Evolutionary conservation across 2,797 vertebrate genomes (phyloP).

Genomic region (Phrynocephalus guinanensis): DNA sequence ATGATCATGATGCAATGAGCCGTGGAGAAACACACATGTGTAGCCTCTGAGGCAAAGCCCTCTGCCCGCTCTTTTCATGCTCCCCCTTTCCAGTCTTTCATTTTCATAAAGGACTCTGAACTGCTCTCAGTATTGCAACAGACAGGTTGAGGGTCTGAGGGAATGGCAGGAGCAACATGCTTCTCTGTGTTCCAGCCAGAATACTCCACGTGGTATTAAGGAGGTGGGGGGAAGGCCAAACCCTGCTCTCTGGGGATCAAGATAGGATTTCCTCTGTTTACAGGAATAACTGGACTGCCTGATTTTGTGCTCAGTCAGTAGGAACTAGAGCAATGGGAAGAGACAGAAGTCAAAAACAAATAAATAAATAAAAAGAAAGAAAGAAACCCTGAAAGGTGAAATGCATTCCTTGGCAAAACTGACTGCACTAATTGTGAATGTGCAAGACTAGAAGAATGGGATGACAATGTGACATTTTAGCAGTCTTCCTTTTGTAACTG

Average conservation of each 20-base stretch:
- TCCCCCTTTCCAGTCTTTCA: accelerated
- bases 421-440: neutral
- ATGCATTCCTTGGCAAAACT: neutral
- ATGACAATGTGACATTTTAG: neutral
- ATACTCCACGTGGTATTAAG: constrained; percentile 13
- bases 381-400: constrained; percentile 1
- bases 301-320: constrained; percentile 19
- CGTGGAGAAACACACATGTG: constrained; percentile 1
- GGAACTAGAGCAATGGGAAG: constrained; percentile 29
- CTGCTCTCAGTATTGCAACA: constrained; percentile 36
- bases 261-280: constrained; percentile 44
- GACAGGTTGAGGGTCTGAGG: constrained; percentile 28
- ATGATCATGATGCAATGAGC: constrained; percentile 20
- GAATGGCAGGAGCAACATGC: neutral
- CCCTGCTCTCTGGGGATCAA: constrained; percentile 13
- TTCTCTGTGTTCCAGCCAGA: constrained; percentile 32
- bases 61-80: neutral
- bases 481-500: neutral
- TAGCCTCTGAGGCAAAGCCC: neutral
- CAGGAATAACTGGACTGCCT: constrained; percentile 19
- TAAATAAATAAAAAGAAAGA: constrained; percentile 21
- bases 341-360: neutral
- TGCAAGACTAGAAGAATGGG: neutral
- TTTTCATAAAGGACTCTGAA: accelerated
- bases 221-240: neutral